Evolutionary conservation across 2,888 invertebrate genomes (phyloP).

Genomic region (Drosophila peninsularis): DNA sequence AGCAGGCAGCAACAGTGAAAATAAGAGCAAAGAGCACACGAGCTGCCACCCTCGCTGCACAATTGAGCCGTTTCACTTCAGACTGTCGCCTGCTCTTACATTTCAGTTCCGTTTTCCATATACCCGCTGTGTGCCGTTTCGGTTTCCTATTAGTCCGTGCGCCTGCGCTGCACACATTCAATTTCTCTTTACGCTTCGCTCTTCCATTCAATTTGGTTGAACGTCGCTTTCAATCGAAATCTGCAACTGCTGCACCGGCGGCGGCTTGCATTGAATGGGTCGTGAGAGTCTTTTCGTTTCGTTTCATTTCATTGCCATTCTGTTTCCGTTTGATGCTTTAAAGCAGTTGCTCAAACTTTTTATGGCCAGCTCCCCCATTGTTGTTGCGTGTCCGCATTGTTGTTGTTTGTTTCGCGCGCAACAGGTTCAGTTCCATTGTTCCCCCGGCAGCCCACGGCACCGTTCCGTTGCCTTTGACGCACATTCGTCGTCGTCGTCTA

Average conservation of each 20-base stretch:
- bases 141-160: constrained; percentile 15
- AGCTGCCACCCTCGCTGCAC: constrained; percentile 11
- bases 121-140: constrained; percentile 3
- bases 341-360: constrained; percentile 51
- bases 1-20: not conserved
- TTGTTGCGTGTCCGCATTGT: constrained; percentile 44
- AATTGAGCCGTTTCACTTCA: constrained; percentile 32
- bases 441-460: constrained; percentile 3
- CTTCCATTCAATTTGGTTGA: constrained; percentile 43
- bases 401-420: constrained; percentile 65
- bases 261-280: constrained; percentile 10
- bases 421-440: constrained; percentile 62
- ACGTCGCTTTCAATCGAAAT: constrained; percentile 30
- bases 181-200: constrained; percentile 21
- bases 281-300: not conserved
- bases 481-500: constrained; percentile 24
- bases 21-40: constrained; percentile 17
- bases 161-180: constrained; percentile 20
- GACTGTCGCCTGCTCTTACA: not conserved
- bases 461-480: constrained; percentile 41
- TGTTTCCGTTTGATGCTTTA: constrained; percentile 36
- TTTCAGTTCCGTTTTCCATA: not conserved
- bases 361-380: constrained; percentile 33
- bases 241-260: constrained; percentile 10
- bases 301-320: constrained; percentile 20